Evolutionary conservation across 2,888 invertebrate genomes (phyloP).

Genomic region (Stomorhina lunata): DNA sequence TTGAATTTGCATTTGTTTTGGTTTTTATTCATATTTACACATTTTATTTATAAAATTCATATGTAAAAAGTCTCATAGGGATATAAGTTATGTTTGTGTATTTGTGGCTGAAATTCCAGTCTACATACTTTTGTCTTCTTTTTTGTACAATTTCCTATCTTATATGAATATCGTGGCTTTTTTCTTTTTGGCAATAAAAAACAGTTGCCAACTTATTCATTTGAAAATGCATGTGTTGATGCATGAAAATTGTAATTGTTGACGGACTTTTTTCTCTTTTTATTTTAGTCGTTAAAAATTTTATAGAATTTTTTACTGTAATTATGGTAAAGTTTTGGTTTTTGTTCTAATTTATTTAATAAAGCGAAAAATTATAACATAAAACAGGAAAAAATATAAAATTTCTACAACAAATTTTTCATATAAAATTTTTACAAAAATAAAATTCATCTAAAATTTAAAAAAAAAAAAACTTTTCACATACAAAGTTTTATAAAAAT

Average conservation of each 20-base stretch:
- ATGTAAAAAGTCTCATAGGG: background rate
- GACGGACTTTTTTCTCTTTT: background rate
- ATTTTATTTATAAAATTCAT: constrained; percentile 39
- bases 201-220: background rate
- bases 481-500: no score
- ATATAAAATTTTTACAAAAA: no score
- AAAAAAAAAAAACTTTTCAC: no score
- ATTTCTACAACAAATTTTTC: no score
- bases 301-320: background rate
- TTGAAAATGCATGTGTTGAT: constrained; percentile 8
- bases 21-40: constrained; percentile 40
- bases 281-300: background rate
- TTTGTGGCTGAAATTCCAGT: constrained; percentile 33
- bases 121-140: constrained; percentile 31
- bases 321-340: background rate
- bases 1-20: constrained; percentile 26
- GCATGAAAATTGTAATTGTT: constrained; percentile 28
- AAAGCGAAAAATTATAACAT: background rate
- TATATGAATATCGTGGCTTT: background rate
- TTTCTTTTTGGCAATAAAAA: background rate
- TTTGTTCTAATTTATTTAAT: background rate
- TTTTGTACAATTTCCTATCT: background rate
- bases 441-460: no score
- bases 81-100: background rate
- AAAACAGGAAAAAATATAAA: background rate